Conservation (phyloP, 2,888 invertebrate species). For the Lamproptera curius region DNA sequence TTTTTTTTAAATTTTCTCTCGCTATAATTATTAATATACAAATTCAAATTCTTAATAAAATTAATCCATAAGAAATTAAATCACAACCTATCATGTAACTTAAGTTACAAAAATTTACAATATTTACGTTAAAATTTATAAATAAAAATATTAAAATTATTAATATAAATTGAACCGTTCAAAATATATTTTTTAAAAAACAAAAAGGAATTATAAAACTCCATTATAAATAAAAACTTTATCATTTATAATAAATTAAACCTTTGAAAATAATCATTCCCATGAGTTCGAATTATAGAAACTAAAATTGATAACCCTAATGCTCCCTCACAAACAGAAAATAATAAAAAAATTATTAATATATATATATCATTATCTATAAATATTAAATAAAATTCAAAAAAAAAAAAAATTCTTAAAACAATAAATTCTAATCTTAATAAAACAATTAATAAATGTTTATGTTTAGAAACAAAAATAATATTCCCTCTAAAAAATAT, state of each 20-base stretch:
- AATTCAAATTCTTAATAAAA: conserved; percentile 80
- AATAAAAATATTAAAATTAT: conserved; percentile 70
- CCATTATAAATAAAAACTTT: conserved; percentile 71
- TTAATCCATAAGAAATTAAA: conserved; percentile 73
- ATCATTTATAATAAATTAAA: conserved; percentile 72
- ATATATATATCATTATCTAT: conserved; percentile 73
- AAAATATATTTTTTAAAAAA: conserved; percentile 72
- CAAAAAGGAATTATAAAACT: conserved; percentile 71
- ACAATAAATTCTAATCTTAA: conserved; percentile 80
- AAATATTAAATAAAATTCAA: conserved; percentile 64
- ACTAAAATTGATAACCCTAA: conserved; percentile 81
- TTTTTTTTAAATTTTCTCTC: conserved; percentile 66
- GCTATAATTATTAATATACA: conserved; percentile 77
- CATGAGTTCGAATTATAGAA: conserved; percentile 79
- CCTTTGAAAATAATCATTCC: conserved; percentile 80
- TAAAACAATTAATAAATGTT: conserved; percentile 78
- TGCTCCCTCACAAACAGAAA: conserved; percentile 81
- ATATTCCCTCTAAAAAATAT: conserved; percentile 71
- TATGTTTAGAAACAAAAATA: conserved; percentile 75
- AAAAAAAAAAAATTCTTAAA: conserved; percentile 72
- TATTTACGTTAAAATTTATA: conserved; percentile 54
- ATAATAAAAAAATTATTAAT: conserved; percentile 79
- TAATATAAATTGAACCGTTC: conserved; percentile 72
- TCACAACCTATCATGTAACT: conserved; percentile 69
- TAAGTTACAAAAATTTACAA: conserved; percentile 51